phyloP scores from a whole-genome alignment of 2,888 invertebrate species.

The Nephrotoma flavescens region DNA sequence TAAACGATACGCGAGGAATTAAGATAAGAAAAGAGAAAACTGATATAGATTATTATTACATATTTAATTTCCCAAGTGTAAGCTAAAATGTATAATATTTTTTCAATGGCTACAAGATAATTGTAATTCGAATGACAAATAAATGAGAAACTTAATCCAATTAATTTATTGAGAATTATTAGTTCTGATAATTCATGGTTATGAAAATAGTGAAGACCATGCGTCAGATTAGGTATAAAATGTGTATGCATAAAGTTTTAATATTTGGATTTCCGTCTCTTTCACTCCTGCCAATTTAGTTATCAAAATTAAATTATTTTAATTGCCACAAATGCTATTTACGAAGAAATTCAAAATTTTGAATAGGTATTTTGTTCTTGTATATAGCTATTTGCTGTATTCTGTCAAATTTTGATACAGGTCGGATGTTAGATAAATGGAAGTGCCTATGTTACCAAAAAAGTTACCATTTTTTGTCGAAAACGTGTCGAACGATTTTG shows the following conservation, averaged over 20 bases:
- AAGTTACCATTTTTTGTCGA: too few species aligned
- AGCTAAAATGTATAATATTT: background rate
- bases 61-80: background rate
- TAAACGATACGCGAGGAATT: background rate
- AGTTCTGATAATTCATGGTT: background rate
- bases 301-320: too few species aligned
- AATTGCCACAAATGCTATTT: too few species aligned
- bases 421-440: too few species aligned
- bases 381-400: too few species aligned
- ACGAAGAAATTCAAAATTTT: too few species aligned
- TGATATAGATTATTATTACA: background rate
- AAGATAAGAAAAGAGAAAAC: background rate
- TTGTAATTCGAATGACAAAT: background rate
- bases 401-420: too few species aligned
- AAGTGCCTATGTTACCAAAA: too few species aligned
- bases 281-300: too few species aligned
- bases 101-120: background rate
- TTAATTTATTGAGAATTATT: background rate
- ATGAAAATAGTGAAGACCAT: background rate
- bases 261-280: too few species aligned
- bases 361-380: too few species aligned
- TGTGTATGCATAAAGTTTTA: background rate
- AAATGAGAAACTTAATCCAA: background rate
- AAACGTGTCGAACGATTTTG: too few species aligned
- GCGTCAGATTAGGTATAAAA: background rate